Percentiles rank a stretch among this genome's conserved stretches.
Evolutionary conservation across 2,797 vertebrate species (phyloP).

Genomic region (Danio choprae): DNA sequence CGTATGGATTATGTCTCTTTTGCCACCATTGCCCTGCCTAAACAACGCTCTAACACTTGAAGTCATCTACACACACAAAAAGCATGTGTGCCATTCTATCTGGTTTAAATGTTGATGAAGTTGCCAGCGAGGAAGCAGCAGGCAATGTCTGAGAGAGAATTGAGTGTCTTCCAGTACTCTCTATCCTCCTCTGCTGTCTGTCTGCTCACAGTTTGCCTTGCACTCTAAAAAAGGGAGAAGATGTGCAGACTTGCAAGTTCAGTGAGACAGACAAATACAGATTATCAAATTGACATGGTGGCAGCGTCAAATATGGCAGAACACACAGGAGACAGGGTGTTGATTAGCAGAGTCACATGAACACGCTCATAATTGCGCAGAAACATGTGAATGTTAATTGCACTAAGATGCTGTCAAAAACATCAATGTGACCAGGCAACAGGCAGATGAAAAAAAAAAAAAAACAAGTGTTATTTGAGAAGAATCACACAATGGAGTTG

Average conservation of each 20-base stretch:
- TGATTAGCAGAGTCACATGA: constrained; percentile 12
- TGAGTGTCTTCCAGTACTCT: not conserved
- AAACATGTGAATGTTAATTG: constrained; percentile 16
- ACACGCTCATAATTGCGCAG: constrained; percentile 14
- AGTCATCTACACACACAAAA: constrained; percentile 50
- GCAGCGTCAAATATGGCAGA: constrained; percentile 32
- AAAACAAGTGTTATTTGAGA: constrained; percentile 14
- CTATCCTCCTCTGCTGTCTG: not conserved
- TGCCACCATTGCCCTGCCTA: constrained; percentile 63
- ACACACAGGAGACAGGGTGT: constrained; percentile 13
- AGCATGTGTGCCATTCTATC: not conserved
- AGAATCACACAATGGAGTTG: constrained; percentile 18
- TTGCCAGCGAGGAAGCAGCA: not conserved
- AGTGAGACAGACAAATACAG: constrained; percentile 27
- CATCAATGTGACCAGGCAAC: constrained; percentile 27
- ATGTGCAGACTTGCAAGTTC: not conserved
- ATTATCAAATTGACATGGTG: constrained; percentile 16
- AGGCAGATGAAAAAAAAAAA: not conserved
- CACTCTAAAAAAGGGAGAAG: constrained; percentile 4
- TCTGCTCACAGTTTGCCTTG: constrained; percentile 17
- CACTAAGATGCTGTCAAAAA: constrained; percentile 41
- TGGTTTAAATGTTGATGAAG: constrained; percentile 33
- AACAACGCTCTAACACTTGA: constrained; percentile 72
- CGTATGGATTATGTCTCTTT: constrained; percentile 62
- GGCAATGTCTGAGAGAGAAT: constrained; percentile 2